These are phyloP conservation scores for Fopius arisanus DNA, from an alignment of 1,140 invertebrate species.

Conservation along the genomic window DNA sequence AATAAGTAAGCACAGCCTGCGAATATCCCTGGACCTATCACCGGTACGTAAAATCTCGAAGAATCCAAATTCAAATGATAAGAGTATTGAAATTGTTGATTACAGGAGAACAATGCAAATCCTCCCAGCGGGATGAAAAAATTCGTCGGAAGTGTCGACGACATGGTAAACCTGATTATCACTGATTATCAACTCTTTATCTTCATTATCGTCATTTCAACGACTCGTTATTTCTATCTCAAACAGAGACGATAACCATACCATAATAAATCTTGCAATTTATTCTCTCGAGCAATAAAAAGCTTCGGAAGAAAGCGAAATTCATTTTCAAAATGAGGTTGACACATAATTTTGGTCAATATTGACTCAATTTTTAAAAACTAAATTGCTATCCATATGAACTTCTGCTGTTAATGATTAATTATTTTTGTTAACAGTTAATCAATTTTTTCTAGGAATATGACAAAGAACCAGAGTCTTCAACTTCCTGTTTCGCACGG, in stretches of 20 bases:
- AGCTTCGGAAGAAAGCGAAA: no score
- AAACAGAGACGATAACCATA: no score
- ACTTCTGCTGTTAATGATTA: no score
- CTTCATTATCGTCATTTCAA: not conserved
- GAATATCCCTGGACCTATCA: slow-evolving; percentile 25
- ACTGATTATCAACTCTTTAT: not conserved
- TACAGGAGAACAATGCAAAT: not conserved
- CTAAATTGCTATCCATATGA: no score
- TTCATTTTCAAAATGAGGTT: no score
- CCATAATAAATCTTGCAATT: no score
- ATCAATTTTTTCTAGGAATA: not conserved
- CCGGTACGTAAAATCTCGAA: not conserved
- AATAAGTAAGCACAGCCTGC: slow-evolving; percentile 28
- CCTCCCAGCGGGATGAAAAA: not conserved
- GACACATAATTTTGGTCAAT: no score
- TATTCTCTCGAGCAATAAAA: no score
- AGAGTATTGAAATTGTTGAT: not conserved
- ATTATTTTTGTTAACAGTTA: no score
- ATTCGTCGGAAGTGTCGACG: not conserved
- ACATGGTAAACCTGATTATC: not conserved
- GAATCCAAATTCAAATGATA: not conserved
- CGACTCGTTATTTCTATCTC: not conserved
- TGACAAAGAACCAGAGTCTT: not conserved
- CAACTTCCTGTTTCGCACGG: not conserved
- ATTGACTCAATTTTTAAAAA: no score